phyloP scores from a whole-genome alignment of 2,113 vertebrate genomes.

The Potamarius usumacintae region DNA sequence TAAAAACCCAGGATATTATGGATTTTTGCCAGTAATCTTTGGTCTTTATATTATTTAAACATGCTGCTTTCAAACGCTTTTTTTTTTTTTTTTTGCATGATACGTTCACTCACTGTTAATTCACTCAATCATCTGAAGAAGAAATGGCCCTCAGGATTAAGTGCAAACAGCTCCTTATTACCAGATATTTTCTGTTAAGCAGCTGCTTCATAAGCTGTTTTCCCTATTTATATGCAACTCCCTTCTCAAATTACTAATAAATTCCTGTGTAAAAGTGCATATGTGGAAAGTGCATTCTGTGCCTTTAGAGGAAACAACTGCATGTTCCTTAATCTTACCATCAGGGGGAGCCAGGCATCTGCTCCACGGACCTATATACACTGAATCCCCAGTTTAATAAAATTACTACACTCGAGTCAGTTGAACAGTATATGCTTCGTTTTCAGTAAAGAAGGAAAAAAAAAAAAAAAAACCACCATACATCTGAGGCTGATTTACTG shows the following conservation, averaged over 20 bases:
- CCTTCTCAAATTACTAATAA: neutral
- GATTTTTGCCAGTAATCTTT: neutral
- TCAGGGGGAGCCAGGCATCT: constrained; percentile 67
- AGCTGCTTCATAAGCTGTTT: neutral
- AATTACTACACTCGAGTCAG: neutral
- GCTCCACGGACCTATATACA: constrained; percentile 5
- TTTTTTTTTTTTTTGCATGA: neutral
- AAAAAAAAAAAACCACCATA: constrained; percentile 41
- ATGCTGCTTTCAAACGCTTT: neutral
- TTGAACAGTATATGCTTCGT: constrained; percentile 66
- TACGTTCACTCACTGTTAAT: neutral
- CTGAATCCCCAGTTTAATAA: neutral
- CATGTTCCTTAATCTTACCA: constrained; percentile 48
- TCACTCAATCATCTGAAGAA: neutral
- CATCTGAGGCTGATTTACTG: constrained; percentile 62
- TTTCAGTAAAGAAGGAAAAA: constrained; percentile 60
- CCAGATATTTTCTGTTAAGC: neutral
- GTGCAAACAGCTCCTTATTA: neutral
- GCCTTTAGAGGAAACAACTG: neutral
- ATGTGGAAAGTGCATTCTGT: neutral
- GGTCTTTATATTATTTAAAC: neutral
- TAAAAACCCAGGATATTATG: neutral
- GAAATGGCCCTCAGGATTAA: neutral
- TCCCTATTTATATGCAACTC: neutral
- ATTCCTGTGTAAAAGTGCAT: neutral